A percentile compares a stretch with the other conserved stretches of the same genome.
Conservation (phyloP, 2,797 vertebrate species). For the Spinus olivaceus region DNA sequence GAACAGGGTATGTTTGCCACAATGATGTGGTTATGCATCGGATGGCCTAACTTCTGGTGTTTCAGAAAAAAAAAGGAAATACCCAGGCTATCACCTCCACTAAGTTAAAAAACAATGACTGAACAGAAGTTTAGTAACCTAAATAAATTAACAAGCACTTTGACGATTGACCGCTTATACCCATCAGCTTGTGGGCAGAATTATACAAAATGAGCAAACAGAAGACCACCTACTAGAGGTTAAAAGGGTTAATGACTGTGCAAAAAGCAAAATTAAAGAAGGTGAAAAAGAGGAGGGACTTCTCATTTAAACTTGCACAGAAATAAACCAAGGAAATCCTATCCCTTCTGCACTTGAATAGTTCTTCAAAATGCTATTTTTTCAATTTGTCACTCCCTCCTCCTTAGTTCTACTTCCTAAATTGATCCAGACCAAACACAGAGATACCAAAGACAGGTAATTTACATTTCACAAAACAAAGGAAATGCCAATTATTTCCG, state of each 20-base stretch:
- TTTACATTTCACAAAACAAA: background rate
- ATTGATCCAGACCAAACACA: background rate
- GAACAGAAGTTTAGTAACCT: background rate
- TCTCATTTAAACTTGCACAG: background rate
- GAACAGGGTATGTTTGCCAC: background rate
- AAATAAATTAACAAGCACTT: background rate
- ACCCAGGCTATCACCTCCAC: background rate
- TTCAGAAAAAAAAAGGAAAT: background rate
- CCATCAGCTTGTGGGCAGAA: background rate
- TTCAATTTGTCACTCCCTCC: background rate
- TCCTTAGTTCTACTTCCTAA: background rate
- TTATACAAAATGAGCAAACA: background rate
- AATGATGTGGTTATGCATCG: background rate
- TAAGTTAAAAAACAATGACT: background rate
- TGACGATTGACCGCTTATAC: background rate
- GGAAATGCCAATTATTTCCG: background rate
- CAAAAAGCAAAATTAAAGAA: background rate
- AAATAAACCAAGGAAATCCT: background rate
- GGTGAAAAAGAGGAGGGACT: background rate
- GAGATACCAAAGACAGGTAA: background rate
- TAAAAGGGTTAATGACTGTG: background rate
- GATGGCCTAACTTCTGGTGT: background rate
- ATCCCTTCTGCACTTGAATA: background rate
- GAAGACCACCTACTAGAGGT: background rate
- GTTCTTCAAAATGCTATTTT: background rate